Percentiles rank a stretch among this genome's conserved stretches.
Evolutionary conservation across 2,797 vertebrate genomes (phyloP).

Genomic region (Corythornis leucogaster): DNA sequence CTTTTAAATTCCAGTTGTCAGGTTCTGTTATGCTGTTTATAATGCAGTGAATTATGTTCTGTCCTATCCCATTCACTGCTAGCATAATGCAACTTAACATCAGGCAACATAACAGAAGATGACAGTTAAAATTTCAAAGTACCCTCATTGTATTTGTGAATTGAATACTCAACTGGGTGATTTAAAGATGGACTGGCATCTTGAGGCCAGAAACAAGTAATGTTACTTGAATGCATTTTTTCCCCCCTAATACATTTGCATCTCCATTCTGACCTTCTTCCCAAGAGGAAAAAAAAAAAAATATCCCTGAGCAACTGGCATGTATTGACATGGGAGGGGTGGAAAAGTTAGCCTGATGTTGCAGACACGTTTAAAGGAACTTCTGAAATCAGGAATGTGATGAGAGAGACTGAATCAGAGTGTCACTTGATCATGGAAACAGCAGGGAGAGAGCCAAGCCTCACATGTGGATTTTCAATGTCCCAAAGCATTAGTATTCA

Average conservation of each 20-base stretch:
- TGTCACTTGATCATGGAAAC: conserved; percentile 58
- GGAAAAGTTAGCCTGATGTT: conserved; percentile 21
- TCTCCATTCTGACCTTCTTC: conserved; percentile 43
- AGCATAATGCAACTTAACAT: conserved; percentile 74
- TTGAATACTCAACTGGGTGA: conserved; percentile 59
- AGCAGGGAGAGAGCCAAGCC: conserved; percentile 46
- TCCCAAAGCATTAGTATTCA: conserved; percentile 42
- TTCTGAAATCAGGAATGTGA: conserved; percentile 43
- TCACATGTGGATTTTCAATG: conserved; percentile 69
- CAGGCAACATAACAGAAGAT: conserved; percentile 61
- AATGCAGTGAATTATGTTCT: conserved; percentile 65
- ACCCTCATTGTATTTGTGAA: conserved; percentile 75
- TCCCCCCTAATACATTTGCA: conserved; percentile 13
- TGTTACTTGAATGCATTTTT: conserved; percentile 33
- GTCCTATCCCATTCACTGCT: conserved; percentile 64
- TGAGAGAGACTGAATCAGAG: conserved; percentile 18
- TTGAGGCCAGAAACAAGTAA: conserved; percentile 63
- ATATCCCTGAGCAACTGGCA: conserved; percentile 58
- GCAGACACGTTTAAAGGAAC: conserved; percentile 29
- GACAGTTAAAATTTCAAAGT: conserved; percentile 73
- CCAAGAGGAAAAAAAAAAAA: conserved; percentile 51
- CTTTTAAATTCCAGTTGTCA: conserved; percentile 73
- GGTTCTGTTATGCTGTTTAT: conserved; percentile 66
- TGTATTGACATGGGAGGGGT: conserved; percentile 42
- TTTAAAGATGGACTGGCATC: conserved; percentile 70